Base-by-base conservation (phyloP, 2,888 invertebrate genomes). In the Pardosa pseudoannulata region DNA sequence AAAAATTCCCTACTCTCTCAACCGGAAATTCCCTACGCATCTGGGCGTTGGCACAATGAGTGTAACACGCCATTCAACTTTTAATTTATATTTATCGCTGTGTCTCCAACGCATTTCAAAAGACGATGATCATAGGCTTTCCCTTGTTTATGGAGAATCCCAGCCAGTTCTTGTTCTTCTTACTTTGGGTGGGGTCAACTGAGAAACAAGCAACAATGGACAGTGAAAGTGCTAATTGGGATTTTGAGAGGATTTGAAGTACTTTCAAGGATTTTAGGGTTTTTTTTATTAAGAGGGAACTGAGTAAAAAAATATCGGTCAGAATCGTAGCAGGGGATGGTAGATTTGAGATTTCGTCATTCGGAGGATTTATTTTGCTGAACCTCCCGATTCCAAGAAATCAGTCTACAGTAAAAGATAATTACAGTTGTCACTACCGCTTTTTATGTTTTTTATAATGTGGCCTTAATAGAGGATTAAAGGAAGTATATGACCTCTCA, bases 171-270 rank as follows among this genome's bases (percentile, higher is more conserved):
- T 56, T 23, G 19, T 56, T 36, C 56, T 23, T 19, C 23, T 19
- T 56, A 46, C 16, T 46, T 56, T 16, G 3, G 56, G 56, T 19
- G 5, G 56, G 56, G 56, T 19, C 23, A 19, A 56, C 56, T 56
- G 56, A 23, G 11, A 56, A 56, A 16, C 56, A 2, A 5, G 23
- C 56, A 56, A 56, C 56, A 56, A 56, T 56, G 56, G 56, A 23
- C 56, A 56, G 56, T 56, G 56, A 56, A 56, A 56, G 56, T 56
- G 56, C 56, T 56, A 56, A 56, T 56, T 56, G 56, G 56, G 23
- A 56, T 16, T 7, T 16, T 23, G 23, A 11, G 23, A 56, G 23
- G 23, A 23, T 6, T 5, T 1, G 5, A 19, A 23, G 56, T 23
- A 2, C 23, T 56, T 56, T 23, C 56, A 56, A 56, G 56, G 56